Base-by-base conservation (phyloP, 1,140 invertebrate genomes). In the Caenorhabditis brenneri region DNA sequence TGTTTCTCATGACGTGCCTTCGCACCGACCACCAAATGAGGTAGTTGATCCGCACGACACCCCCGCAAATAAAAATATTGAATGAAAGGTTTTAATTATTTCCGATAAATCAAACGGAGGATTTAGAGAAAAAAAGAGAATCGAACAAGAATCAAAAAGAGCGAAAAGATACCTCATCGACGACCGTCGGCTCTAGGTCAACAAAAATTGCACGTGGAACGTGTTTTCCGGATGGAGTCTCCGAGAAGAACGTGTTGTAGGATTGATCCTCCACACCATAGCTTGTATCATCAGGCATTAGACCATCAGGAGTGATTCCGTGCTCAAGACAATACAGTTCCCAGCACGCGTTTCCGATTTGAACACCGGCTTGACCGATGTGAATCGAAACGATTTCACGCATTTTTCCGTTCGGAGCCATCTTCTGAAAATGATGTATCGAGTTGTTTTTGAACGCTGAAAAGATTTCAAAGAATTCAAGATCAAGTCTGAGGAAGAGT, bases 321-420 rank as follows among this genome's bases (percentile, higher is more conserved):
- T 86, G 85, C 91, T 96, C 95, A 87, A 96, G 91, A 91, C 95
- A 96, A 92, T 96, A 96, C 80, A 96, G 92, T 91, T 96, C 95
- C 93, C 93, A 93, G 88, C 93, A 93, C 49, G 93, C 94, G 90
- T 95, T 95, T 86, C 95, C 95, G 89, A 96, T 95, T 92, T 96
- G 95, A 3, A 95, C 95, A 60, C 95, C 95, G 82, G 95, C 95
- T 92, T 96, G 95, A 60, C 95, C 95, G 88, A 96, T 93, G 91
- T 96, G 95, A 84, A 95, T 93, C 87, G 94, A 95, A 88, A 96
- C 94, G 90, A 94, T 95, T 93, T 96, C 95, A 24, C 65, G 65
- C 65, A 74, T 74, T 42, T 74, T 74, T 15, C 65, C 65, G n/a
- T 74, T 74, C 24, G 65, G 65, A 74, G 65, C 65, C 65, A 74